Conservation (phyloP, 2,113 vertebrate genomes). For the Egretta garzetta region DNA sequence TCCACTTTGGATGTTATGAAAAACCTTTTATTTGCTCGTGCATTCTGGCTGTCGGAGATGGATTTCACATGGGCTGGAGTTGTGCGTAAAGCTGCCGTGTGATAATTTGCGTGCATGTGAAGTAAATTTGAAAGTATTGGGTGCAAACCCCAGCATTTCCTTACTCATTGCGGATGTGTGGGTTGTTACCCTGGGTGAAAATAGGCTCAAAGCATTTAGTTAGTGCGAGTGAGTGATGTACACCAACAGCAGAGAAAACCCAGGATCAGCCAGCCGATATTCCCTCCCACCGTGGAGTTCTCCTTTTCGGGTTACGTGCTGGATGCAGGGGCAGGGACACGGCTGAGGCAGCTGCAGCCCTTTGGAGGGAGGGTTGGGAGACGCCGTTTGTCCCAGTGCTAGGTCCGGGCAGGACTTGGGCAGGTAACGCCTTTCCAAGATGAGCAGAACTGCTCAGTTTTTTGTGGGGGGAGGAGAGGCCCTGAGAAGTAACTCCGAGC, state of each 20-base stretch:
- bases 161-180: not conserved
- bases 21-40: not conserved
- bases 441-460: not conserved
- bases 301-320: rapidly evolving
- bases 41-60: not conserved
- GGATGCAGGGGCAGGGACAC: not conserved
- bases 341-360: not conserved
- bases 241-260: not conserved
- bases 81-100: not conserved
- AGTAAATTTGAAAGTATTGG: not conserved
- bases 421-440: not conserved
- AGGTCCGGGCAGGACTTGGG: not conserved
- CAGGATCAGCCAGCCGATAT: not conserved
- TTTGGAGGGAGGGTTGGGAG: not conserved
- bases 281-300: not conserved
- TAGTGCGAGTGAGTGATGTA: not conserved
- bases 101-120: not conserved
- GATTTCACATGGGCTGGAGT: not conserved
- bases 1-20: not conserved
- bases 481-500: not conserved
- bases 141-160: not conserved
- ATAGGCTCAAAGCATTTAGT: not conserved
- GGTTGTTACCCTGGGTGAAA: not conserved
- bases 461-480: not conserved
- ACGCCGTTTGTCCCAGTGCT: rapidly evolving